Evolutionary conservation across 2,888 invertebrate genomes (phyloP).

Genomic region (Dioctria linearis): DNA sequence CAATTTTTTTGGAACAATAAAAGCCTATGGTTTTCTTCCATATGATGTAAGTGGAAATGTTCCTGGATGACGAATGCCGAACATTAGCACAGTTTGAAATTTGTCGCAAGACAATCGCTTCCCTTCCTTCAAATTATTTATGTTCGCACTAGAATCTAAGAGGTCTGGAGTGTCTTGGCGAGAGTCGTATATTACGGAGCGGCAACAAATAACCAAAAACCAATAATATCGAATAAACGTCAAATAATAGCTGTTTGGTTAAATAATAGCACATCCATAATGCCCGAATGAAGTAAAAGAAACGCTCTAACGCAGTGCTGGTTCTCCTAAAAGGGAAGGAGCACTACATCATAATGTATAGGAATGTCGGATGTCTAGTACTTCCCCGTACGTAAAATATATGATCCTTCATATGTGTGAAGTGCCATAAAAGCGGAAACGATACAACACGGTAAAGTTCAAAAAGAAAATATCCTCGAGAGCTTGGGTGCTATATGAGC

Average conservation of each 20-base stretch:
- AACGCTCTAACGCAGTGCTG: conserved; percentile 48
- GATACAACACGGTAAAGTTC: conserved; percentile 52
- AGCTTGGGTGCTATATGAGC: conserved; percentile 49
- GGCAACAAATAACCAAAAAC: conserved; percentile 54
- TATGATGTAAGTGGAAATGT: neutral
- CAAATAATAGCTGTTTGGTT: conserved; percentile 58
- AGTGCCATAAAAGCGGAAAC: conserved; percentile 57
- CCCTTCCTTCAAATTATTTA: neutral
- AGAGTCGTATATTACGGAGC: conserved; percentile 35
- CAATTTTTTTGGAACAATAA: neutral
- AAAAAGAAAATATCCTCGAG: conserved; percentile 54
- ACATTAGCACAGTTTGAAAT: neutral
- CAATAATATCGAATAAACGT: conserved; percentile 59
- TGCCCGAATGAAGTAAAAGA: conserved; percentile 43
- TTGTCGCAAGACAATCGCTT: neutral
- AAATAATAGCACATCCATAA: conserved; percentile 58
- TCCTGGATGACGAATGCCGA: neutral
- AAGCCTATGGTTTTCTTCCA: neutral
- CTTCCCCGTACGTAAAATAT: conserved; percentile 45
- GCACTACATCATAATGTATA: conserved; percentile 49
- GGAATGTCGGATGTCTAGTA: conserved; percentile 49
- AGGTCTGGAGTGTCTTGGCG: conserved; percentile 13
- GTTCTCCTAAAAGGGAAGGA: conserved; percentile 24
- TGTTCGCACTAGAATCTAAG: conserved; percentile 17
- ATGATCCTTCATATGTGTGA: conserved; percentile 52